phyloP scores from a whole-genome alignment of 2,888 invertebrate species.

The Aleiodes leptofemur region DNA sequence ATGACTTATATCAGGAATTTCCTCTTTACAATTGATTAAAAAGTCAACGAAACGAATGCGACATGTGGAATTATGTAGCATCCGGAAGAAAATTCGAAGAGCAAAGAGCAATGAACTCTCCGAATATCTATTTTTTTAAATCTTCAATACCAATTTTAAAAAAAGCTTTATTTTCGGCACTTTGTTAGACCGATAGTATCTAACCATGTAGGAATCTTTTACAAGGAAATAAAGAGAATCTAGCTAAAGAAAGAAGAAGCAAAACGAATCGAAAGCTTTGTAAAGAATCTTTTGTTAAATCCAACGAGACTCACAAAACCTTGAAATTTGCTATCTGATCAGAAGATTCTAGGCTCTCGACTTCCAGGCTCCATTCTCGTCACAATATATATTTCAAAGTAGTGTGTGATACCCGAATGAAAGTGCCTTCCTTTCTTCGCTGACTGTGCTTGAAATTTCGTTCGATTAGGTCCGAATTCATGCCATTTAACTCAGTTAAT shows the following conservation, averaged over 20 bases:
- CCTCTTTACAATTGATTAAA: too few species aligned
- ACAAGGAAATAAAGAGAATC: not conserved
- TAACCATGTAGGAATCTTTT: slow-evolving; percentile 15
- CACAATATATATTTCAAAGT: slow-evolving; percentile 7
- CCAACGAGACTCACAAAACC: slow-evolving; percentile 10
- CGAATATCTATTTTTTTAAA: not conserved
- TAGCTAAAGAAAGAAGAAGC: not conserved
- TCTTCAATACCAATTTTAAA: slow-evolving; percentile 9
- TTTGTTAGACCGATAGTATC: slow-evolving; percentile 18
- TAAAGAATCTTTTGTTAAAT: slow-evolving; percentile 16
- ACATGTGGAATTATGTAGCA: too few species aligned
- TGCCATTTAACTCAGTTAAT: too few species aligned
- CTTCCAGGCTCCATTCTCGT: slow-evolving; percentile 10
- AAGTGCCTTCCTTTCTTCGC: too few species aligned
- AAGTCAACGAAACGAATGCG: too few species aligned
- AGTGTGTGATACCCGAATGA: slow-evolving; percentile 2
- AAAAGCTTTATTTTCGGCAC: slow-evolving; percentile 16
- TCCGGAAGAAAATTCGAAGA: too few species aligned
- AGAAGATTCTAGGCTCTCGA: slow-evolving; percentile 24
- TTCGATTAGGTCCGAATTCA: too few species aligned
- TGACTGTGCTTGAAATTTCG: too few species aligned
- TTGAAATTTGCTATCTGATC: slow-evolving; percentile 29
- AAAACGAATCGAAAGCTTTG: not conserved
- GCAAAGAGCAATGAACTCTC: not conserved
- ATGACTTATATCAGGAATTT: too few species aligned